Base-by-base conservation (phyloP, 2,888 invertebrate genomes). In the Saturnia japonica region DNA sequence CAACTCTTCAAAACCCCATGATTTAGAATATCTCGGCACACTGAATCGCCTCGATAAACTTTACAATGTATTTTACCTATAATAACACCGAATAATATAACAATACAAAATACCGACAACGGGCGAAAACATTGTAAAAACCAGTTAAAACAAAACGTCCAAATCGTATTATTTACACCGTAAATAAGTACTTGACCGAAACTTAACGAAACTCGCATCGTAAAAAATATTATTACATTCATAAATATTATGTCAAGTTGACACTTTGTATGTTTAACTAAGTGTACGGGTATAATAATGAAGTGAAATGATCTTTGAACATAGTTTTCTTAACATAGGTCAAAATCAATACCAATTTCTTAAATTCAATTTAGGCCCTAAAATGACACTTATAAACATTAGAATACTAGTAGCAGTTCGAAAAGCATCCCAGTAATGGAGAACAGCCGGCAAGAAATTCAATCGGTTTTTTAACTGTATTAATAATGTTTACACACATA, bases 221-320 rank as follows among this genome's bases (percentile, higher is more conserved):
- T 71, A 68, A 71, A 64, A 68, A 64, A n/a, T n/a, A n/a, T 68
- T 54, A 43, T 67, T 70, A 70, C 70, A 68, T 68, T 71, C 68
- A 47, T 68, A 64, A 60, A 71, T 67, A 54, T 42, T 28, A 43
- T 67, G 70, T 40, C 51, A 64, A 71, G 71, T 68, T 51, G 45
- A 67, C 22, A 14, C 57, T 60, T 28, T 60, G 14, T 54, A 54
- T 69, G 64, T 67, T 70, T 54, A 42, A 54, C 67, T 67, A 54
- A 54, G 64, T 64, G 9, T 40, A 60, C 9, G 14, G 57, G 57
- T 60, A 60, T 60, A 60, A 60, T 60, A 28, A 60, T 28, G 25
- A 60, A 60, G 25, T 60, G 25, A 57, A 0, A 14, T 60, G 57
- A 14, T 60, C 14, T 28, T 60, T 28, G 14, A 60, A 22, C 8